phyloP scores from a whole-genome alignment of 2,113 vertebrate species.

The Porphyrio hochstetteri region DNA sequence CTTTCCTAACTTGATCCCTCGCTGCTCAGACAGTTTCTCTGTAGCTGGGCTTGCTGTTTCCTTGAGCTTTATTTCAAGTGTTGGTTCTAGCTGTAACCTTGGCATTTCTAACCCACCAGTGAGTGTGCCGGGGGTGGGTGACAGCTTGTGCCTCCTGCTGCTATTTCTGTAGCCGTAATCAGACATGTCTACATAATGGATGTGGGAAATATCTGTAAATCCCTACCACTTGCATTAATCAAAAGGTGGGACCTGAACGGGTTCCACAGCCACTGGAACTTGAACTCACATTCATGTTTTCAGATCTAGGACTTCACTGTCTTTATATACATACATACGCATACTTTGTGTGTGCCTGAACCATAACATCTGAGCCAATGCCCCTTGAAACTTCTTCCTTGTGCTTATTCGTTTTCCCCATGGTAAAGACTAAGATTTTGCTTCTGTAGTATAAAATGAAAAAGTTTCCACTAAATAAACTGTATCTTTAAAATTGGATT shows the following conservation, averaged over 20 bases:
- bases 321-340: neutral
- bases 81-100: neutral
- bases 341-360: rapidly evolving
- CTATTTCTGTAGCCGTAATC: neutral
- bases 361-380: neutral
- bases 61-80: neutral
- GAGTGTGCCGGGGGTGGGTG: neutral
- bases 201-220: neutral
- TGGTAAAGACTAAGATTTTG: neutral
- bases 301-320: neutral
- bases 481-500: neutral
- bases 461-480: neutral
- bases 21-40: too few relatives aligned
- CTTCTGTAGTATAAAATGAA: neutral
- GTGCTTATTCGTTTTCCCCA: rapidly evolving
- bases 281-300: neutral
- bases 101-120: neutral
- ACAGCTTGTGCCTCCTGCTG: neutral
- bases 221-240: neutral
- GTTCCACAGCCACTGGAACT: neutral
- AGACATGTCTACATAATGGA: neutral
- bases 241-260: neutral
- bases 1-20: too few relatives aligned
- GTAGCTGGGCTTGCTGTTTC: neutral
- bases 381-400: neutral